phyloP scores from a whole-genome alignment of 2,797 vertebrate genomes.

The Picus viridis region DNA sequence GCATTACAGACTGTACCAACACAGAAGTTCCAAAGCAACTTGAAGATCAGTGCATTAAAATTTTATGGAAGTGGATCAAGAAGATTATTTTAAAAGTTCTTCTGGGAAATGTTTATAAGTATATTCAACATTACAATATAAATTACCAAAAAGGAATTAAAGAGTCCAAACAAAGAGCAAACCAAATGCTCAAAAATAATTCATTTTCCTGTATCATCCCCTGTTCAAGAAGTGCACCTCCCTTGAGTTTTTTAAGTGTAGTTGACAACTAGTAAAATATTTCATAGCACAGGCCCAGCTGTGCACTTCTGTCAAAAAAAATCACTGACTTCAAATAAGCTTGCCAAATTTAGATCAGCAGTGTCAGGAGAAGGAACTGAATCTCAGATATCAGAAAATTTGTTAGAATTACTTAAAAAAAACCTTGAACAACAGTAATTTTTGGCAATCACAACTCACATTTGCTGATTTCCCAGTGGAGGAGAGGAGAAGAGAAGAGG shows the following conservation, averaged over 20 bases:
- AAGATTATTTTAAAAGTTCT: conserved; percentile 57
- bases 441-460: background rate
- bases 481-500: too few species aligned
- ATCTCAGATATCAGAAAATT: background rate
- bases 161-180: conserved; percentile 37
- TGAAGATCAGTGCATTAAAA: conserved; percentile 56
- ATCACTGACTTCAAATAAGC: background rate
- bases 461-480: background rate
- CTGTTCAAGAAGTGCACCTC: background rate
- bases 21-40: conserved; percentile 42
- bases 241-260: background rate
- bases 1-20: conserved; percentile 20
- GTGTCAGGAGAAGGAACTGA: background rate
- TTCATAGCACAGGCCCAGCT: background rate
- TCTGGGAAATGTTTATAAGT: conserved; percentile 55
- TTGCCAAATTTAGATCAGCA: background rate
- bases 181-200: background rate
- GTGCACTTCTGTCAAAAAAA: background rate
- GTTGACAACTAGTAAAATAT: background rate
- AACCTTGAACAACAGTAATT: background rate
- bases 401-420: background rate
- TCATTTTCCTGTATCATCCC: background rate
- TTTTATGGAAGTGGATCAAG: conserved; percentile 64
- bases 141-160: conserved; percentile 50
- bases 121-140: background rate